A percentile compares a stretch with the other conserved stretches of the same genome.
Conservation (phyloP, 2,888 invertebrate species). For the Halocaridina rubra region DNA sequence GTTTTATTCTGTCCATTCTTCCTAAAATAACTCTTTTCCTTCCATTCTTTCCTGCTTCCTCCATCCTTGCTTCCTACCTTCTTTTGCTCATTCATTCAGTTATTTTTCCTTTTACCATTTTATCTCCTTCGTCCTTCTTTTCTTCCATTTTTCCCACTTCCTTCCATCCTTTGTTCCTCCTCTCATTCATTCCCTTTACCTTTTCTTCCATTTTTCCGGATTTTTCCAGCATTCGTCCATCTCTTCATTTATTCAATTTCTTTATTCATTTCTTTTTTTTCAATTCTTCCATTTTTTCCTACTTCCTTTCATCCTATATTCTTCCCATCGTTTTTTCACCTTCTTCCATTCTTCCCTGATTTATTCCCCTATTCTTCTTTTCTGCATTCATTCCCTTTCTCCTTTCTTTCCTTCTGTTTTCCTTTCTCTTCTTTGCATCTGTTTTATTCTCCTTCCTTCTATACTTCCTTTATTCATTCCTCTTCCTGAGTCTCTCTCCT, state of each 20-base stretch:
- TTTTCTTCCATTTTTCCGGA: not conserved
- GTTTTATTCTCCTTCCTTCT: not conserved
- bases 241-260: no score
- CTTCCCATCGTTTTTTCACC: no score
- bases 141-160: not conserved
- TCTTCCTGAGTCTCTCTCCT: not conserved
- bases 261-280: not conserved
- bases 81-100: not conserved
- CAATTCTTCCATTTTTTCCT: not conserved
- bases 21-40: not conserved
- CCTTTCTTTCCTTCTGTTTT: not conserved
- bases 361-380: not conserved
- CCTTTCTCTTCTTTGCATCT: not conserved
- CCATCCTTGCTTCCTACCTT: not conserved
- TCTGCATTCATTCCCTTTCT: no score
- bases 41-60: not conserved
- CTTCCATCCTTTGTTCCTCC: not conserved
- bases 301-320: not conserved
- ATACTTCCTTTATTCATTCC: not conserved
- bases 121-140: not conserved
- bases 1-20: no score
- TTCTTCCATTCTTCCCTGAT: not conserved
- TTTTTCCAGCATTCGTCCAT: not conserved
- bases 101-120: not conserved
- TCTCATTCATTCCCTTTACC: not conserved